Evolutionary conservation across 2,113 vertebrate genomes (phyloP), one percentile per base, ranked within the genome.

Genomic region (Noctilio leporinus): DNA sequence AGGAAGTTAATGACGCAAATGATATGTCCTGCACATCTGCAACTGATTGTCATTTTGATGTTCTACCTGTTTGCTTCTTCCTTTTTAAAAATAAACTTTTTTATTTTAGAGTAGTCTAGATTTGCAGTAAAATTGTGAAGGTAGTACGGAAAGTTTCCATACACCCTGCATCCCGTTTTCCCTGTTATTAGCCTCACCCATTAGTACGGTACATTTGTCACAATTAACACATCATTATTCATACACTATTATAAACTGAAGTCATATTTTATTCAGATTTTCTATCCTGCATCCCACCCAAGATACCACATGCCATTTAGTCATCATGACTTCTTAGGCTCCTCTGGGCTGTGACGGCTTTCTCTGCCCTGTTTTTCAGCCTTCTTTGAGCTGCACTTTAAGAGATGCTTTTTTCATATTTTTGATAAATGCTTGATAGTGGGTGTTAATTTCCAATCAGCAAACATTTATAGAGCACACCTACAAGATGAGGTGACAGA

Each of bases 371-470:
- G 17, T 91, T 95, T 94, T 96, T 75, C 89, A 93, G 6, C 53
- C 65, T 33, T 62, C 78, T 84, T 93, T 96, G 92, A 94, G 83
- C 89, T 93, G 49, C 35, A 81, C 93, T 96, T 87, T 62, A 69
- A 64, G 38, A 85, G 76, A 47, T 84, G 33, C 19, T 55, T 69
- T 96, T 96, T 55, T 47, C 43, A 55, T 22, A 33, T 53, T 72
- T 95, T 81, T 93, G 82, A 51, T 76, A 95, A 64, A 45, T 82
- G 81, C 51, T n/a, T 76, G 33, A 30, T 77, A 62, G 59, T 95
- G 49, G 53, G 47, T 90, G 33, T 95, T 86, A n/a, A 43, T 81
- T 35, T 87, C 47, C 38, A 70, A 17, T 53, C 59, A 78, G 24
- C 65, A 92, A 55, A 88, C 45, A 14, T 33, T 62, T 84, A 24